These are phyloP conservation scores for Allacma fusca DNA, from an alignment of 2,888 invertebrate species.

Conservation along the genomic window DNA sequence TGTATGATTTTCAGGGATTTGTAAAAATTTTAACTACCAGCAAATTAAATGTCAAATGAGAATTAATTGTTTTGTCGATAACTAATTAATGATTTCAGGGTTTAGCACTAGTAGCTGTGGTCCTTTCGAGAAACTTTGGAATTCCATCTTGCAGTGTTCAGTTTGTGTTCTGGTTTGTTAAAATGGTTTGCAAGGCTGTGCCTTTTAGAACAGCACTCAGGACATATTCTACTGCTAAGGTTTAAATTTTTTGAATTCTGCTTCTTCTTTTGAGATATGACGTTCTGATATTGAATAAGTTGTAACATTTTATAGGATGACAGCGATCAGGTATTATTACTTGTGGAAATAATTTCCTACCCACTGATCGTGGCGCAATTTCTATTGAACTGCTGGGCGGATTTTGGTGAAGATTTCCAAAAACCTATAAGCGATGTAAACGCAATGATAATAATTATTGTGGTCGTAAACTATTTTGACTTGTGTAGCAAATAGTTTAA, in stretches of 20 bases:
- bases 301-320: constrained; percentile 58
- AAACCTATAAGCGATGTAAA: no score
- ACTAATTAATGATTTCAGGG: not conserved
- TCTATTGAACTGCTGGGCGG: not conserved
- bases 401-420: constrained; percentile 60
- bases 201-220: constrained; percentile 72
- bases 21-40: constrained; percentile 69
- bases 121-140: constrained; percentile 83
- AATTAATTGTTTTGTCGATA: no score
- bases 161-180: constrained; percentile 88
- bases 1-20: no score
- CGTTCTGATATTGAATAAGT: no score
- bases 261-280: no score
- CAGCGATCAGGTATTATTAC: not conserved
- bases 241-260: no score
- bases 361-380: not conserved
- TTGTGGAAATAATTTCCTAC: constrained; percentile 1
- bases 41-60: no score
- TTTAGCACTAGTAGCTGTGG: constrained; percentile 71
- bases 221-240: no score
- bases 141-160: constrained; percentile 87
- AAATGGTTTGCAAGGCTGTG: constrained; percentile 76
- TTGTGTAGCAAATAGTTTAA: no score
- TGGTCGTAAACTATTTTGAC: no score
- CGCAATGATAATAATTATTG: no score